Evolutionary conservation across 2,888 invertebrate genomes (phyloP), one percentile per base, ranked within the genome.

Genomic region (Lagria hirta): DNA sequence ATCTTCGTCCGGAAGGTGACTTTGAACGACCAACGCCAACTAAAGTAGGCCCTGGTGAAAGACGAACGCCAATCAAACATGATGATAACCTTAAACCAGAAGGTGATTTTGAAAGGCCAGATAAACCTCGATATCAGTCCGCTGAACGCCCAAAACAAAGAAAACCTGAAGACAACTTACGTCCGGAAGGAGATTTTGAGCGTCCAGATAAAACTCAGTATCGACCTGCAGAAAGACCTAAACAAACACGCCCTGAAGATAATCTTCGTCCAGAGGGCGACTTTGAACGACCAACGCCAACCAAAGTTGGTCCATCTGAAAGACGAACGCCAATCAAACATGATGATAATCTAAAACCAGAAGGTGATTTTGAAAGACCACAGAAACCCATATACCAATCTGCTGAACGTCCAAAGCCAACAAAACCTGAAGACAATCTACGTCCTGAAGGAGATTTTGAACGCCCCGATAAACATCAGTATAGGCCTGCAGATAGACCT

Each of bases 341-440:
- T n/a, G n/a, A n/a, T n/a, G n/a, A n/a, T n/a, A n/a, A n/a, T n/a
- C n/a, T n/a, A n/a, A n/a, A n/a, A n/a, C n/a, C n/a, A n/a, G n/a
- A n/a, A n/a, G n/a, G n/a, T n/a, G n/a, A n/a, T n/a, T n/a, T n/a
- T n/a, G n/a, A n/a, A n/a, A n/a, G n/a, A n/a, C n/a, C n/a, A n/a
- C n/a, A n/a, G n/a, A n/a, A n/a, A n/a, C n/a, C n/a, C n/a, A n/a
- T n/a, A n/a, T n/a, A n/a, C n/a, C n/a, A n/a, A n/a, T n/a, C n/a
- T n/a, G n/a, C n/a, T n/a, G n/a, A n/a, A n/a, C n/a, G n/a, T n/a
- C n/a, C n/a, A n/a, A n/a, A n/a, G n/a, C n/a, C n/a, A n/a, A n/a
- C n/a, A n/a, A n/a, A n/a, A n/a, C n/a, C n/a, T n/a, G 67, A 77
- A 49, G 84, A 86, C 57, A 84, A 84, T 65, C 66, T 84, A 2